Conservation (phyloP, 2,797 vertebrate species). For the Champsocephalus gunnari region DNA sequence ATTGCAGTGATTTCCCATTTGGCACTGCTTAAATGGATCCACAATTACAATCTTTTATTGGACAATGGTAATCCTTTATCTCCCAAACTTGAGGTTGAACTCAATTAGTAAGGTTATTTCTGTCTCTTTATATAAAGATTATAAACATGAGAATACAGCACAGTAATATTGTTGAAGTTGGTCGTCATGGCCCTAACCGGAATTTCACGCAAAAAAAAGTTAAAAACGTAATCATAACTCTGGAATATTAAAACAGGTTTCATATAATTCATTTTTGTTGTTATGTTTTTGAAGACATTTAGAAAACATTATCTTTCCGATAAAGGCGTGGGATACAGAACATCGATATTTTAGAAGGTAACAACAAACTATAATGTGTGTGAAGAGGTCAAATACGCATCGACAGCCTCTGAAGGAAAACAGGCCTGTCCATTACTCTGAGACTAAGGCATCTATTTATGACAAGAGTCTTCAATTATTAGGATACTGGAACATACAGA, state of each 20-base stretch:
- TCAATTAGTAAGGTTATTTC: constrained; percentile 20
- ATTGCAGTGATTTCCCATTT: neutral
- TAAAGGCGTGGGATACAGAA: neutral
- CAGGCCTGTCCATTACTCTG: too few species aligned
- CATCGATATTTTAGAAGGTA: neutral
- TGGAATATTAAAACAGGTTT: neutral
- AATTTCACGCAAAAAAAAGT: neutral
- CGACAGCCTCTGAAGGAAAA: too few species aligned
- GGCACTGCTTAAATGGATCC: neutral
- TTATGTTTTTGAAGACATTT: neutral
- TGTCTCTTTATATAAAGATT: constrained; percentile 3
- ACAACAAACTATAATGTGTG: neutral
- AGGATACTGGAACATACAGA: too few species aligned
- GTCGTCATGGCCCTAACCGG: constrained; percentile 15
- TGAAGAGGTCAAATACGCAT: too few species aligned
- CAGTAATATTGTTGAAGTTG: constrained; percentile 2
- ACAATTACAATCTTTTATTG: neutral
- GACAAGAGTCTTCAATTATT: too few species aligned
- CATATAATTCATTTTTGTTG: neutral
- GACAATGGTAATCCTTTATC: neutral
- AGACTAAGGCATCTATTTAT: too few species aligned
- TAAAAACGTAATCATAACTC: neutral
- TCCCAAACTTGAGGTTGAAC: neutral
- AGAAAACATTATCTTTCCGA: neutral
- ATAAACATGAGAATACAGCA: constrained; percentile 23